Percentiles rank a stretch among this genome's conserved stretches.
These are phyloP conservation scores for Heterohyrax brucei DNA, from an alignment of 2,797 vertebrate genomes.

Conservation along the genomic window DNA sequence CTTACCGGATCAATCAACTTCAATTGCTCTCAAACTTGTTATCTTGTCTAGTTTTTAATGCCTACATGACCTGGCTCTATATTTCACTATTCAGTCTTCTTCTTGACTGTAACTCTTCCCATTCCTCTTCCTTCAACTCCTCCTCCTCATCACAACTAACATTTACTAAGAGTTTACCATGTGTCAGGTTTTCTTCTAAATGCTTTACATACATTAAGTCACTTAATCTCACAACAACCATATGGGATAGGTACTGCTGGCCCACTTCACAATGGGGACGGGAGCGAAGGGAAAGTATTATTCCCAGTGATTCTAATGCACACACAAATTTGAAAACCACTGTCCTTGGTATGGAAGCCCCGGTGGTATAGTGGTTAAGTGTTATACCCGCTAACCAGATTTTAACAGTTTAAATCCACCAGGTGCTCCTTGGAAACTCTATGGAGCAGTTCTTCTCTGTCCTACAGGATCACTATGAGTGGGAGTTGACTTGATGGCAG, in stretches of 20 bases:
- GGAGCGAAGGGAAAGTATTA: too few species aligned
- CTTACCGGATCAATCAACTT: not conserved
- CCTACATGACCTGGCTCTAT: not conserved
- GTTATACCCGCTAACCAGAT: too few species aligned
- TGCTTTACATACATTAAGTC: slow-evolving; percentile 34
- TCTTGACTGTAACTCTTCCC: not conserved
- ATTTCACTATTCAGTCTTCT: slow-evolving; percentile 13
- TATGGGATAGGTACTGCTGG: slow-evolving; percentile 24
- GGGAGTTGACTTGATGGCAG: too few species aligned
- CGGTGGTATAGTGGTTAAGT: too few species aligned
- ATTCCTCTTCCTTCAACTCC: not conserved
- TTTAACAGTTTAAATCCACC: too few species aligned
- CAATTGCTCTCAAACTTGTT: not conserved
- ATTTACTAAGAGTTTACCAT: slow-evolving; percentile 12
- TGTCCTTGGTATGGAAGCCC: too few species aligned
- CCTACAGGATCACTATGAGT: too few species aligned
- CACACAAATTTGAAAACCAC: too few species aligned
- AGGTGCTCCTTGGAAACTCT: too few species aligned
- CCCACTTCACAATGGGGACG: not conserved
- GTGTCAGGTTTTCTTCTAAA: slow-evolving; percentile 35
- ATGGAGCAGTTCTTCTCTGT: too few species aligned
- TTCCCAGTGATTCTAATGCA: too few species aligned
- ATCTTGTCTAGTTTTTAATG: slow-evolving; percentile 32
- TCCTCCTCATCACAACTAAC: not conserved
- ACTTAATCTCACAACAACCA: slow-evolving; percentile 45